phyloP scores from a whole-genome alignment of 2,113 vertebrate genomes.

The Colius striatus region DNA sequence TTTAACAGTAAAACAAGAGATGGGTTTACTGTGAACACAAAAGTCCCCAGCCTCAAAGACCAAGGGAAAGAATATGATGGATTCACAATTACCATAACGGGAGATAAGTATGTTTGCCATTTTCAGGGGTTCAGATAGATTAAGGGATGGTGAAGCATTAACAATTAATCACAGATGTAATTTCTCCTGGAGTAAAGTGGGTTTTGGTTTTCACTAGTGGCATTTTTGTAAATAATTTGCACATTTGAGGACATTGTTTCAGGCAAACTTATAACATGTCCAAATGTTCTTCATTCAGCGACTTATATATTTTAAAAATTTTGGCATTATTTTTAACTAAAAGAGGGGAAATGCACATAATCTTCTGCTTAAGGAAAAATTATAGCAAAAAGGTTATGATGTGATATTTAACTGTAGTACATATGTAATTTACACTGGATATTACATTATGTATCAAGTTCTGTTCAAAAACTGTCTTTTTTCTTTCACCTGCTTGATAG shows the following conservation, averaged over 20 bases:
- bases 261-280: not conserved
- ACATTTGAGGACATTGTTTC: not conserved
- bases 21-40: constrained; percentile 97
- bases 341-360: not conserved
- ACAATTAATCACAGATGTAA: not conserved
- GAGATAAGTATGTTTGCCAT: constrained; percentile 86
- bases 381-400: not conserved
- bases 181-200: not conserved
- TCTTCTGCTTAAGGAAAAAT: not conserved
- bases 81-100: constrained; percentile 96
- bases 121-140: not conserved
- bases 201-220: not conserved
- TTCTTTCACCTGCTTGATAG: constrained; percentile 66
- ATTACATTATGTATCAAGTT: not conserved
- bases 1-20: constrained; percentile 99
- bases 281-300: not conserved
- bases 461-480: not conserved
- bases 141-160: not conserved
- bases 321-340: not conserved
- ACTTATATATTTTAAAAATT: not conserved
- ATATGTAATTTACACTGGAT: not conserved
- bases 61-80: constrained; percentile 93
- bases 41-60: constrained; percentile 94
- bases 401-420: not conserved
- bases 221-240: not conserved